Evolutionary conservation across 2,888 invertebrate genomes (phyloP).

Genomic region (Orgyia antiqua): DNA sequence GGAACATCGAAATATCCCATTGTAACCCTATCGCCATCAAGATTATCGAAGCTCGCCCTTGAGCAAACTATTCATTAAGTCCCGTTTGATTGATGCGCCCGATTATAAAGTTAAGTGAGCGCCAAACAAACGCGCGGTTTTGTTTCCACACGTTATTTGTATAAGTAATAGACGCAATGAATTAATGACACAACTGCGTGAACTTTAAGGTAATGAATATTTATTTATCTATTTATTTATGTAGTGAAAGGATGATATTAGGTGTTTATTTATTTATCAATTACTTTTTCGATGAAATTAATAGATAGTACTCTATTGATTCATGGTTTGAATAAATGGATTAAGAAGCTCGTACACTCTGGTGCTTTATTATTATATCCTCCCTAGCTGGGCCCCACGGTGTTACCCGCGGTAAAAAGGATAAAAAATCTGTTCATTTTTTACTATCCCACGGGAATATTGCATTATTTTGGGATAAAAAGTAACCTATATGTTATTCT

Average conservation of each 20-base stretch:
- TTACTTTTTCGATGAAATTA: background rate
- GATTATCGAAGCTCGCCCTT: conserved; percentile 57
- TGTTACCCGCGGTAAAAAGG: too few species aligned
- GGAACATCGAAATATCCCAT: conserved; percentile 33
- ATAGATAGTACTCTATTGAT: too few species aligned
- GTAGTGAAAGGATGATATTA: conserved; percentile 3
- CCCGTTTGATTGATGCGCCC: conserved; percentile 53
- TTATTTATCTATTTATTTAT: too few species aligned
- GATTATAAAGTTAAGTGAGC: conserved; percentile 45
- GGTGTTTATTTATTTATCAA: conserved; percentile 1
- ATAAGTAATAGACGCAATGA: conserved; percentile 20
- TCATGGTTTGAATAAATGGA: too few species aligned
- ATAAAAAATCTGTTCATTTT: too few species aligned
- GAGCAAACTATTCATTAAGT: conserved; percentile 59
- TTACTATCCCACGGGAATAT: too few species aligned
- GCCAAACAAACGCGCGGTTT: conserved; percentile 25
- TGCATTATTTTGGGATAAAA: too few species aligned
- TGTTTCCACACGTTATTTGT: conserved; percentile 28
- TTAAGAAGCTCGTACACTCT: too few species aligned
- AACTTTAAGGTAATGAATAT: background rate
- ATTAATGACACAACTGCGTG: conserved; percentile 16
- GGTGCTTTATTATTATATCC: too few species aligned
- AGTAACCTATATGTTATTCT: too few species aligned
- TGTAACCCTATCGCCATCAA: conserved; percentile 47
- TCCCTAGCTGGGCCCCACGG: too few species aligned